Conservation (phyloP, 2,797 vertebrate genomes). For the Mormyrops attenuatus region DNA sequence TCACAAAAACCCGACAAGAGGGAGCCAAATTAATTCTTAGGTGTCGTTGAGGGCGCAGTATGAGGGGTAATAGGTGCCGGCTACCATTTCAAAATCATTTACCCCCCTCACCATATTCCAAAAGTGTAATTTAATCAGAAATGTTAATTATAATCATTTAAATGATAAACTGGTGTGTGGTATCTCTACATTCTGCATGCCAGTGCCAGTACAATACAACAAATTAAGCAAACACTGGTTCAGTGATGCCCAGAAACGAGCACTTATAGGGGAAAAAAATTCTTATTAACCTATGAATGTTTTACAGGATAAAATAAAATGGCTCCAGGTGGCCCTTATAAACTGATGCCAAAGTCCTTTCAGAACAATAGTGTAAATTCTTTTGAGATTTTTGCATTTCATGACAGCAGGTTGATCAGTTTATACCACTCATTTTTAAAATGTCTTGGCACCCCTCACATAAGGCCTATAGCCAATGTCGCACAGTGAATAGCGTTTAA, state of each 20-base stretch:
- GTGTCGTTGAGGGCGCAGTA: neutral
- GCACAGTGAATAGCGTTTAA: neutral
- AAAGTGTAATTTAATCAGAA: neutral
- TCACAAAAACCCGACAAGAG: neutral
- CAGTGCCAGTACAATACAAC: neutral
- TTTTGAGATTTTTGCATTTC: neutral
- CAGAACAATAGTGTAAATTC: neutral
- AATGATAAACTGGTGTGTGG: neutral
- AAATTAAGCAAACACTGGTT: neutral
- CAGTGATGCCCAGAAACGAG: neutral
- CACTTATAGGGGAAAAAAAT: neutral
- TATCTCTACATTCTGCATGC: neutral
- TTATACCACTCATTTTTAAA: neutral
- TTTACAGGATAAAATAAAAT: neutral
- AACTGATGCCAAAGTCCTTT: neutral
- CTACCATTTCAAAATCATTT: neutral
- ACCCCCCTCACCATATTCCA: neutral
- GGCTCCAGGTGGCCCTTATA: neutral
- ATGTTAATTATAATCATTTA: neutral
- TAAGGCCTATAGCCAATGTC: neutral
- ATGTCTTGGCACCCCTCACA: neutral
- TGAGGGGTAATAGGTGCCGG: neutral
- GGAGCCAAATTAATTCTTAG: slow-evolving; percentile 11
- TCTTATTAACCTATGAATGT: neutral
- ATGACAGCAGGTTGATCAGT: neutral